phyloP scores from a whole-genome alignment of 2,113 vertebrate species.

The Ia io region DNA sequence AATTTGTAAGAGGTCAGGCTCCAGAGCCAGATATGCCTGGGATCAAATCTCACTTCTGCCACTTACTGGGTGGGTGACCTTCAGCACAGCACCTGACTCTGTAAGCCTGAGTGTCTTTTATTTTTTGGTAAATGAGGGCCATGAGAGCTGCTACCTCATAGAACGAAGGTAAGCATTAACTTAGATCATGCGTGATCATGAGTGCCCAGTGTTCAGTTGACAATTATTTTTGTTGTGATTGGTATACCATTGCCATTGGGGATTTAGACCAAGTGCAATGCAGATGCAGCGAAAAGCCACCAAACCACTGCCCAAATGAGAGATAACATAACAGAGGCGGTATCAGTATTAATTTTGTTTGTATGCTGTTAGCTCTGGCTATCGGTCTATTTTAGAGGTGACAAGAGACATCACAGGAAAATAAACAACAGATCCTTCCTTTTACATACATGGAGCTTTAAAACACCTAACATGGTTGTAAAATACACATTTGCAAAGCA shows the following conservation, averaged over 20 bases:
- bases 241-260: not conserved
- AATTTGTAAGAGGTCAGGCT: not conserved
- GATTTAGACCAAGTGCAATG: not conserved
- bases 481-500: slow-evolving; percentile 2
- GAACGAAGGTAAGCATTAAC: not conserved
- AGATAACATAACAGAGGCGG: not conserved
- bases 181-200: not conserved
- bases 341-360: not conserved
- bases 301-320: not conserved
- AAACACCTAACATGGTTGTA: not conserved
- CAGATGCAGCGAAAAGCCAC: not conserved
- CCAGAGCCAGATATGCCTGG: not conserved
- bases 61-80: not conserved
- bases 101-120: not conserved
- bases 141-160: not conserved
- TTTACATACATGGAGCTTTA: not conserved
- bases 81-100: not conserved
- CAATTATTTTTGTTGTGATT: not conserved
- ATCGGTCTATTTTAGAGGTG: not conserved
- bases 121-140: not conserved
- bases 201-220: not conserved
- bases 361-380: not conserved
- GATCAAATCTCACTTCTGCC: not conserved
- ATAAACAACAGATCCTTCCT: not conserved
- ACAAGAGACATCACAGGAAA: not conserved